These are phyloP conservation scores for Drosophila maculinotata DNA, from an alignment of 2,888 invertebrate genomes.

Conservation along the genomic window DNA sequence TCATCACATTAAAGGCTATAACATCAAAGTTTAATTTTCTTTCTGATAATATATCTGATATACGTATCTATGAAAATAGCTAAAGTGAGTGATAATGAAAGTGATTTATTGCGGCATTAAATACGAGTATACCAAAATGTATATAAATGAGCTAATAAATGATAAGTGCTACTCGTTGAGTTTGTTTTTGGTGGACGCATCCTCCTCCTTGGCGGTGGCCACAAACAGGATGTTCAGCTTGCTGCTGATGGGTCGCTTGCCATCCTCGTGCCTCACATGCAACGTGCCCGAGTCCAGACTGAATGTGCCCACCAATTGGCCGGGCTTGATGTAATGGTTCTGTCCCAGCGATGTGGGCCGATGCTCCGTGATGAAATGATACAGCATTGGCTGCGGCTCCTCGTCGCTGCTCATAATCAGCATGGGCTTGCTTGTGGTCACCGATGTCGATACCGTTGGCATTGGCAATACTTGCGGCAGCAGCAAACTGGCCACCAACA, in stretches of 20 bases:
- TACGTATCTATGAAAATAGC: neutral
- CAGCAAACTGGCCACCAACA: conserved; percentile 21
- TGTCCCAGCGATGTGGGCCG: conserved; percentile 70
- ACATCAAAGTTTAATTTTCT: too few relatives aligned
- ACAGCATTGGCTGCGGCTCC: conserved; percentile 48
- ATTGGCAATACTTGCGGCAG: conserved; percentile 11
- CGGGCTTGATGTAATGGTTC: conserved; percentile 81
- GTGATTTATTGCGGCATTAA: conserved; percentile 15
- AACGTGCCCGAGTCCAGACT: conserved; percentile 61
- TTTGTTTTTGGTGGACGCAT: conserved; percentile 13
- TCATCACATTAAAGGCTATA: too few relatives aligned
- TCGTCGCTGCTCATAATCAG: conserved; percentile 33
- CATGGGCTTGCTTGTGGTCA: conserved; percentile 35
- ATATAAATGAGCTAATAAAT: neutral
- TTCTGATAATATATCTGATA: too few relatives aligned
- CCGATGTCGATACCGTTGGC: conserved; percentile 11
- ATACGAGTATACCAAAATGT: neutral
- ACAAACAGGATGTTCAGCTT: conserved; percentile 78
- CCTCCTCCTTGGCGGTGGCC: conserved; percentile 41
- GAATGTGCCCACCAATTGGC: conserved; percentile 66
- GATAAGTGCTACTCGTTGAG: conserved; percentile 8
- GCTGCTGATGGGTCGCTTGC: conserved; percentile 54
- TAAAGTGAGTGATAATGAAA: neutral
- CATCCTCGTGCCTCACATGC: conserved; percentile 53
- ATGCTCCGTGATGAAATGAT: conserved; percentile 75